phyloP scores from a whole-genome alignment of 2,113 vertebrate genomes.

The Antechinus flavipes region DNA sequence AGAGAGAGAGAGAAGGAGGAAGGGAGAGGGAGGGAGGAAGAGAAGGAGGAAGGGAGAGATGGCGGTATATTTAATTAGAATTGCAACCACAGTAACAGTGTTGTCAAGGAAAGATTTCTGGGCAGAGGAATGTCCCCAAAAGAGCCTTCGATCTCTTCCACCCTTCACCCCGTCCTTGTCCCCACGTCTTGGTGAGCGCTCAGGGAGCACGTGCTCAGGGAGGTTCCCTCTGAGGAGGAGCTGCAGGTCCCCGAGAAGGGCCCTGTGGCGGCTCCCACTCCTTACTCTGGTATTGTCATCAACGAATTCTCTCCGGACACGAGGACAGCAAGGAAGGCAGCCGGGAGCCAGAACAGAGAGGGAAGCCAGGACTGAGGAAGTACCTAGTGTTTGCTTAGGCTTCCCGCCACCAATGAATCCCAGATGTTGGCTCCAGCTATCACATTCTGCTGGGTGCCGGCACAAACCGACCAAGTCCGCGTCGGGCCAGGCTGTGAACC shows the following conservation, averaged over 20 bases:
- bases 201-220: not conserved
- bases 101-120: not conserved
- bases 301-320: conserved; percentile 70
- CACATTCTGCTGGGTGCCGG: conserved; percentile 78
- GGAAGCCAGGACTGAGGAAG: conserved; percentile 85
- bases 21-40: too few species aligned
- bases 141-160: not conserved
- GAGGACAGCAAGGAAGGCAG: conserved; percentile 77
- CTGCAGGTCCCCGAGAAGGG: not conserved
- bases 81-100: not conserved
- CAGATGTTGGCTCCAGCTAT: conserved; percentile 90
- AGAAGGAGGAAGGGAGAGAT: too few species aligned
- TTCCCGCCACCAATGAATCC: conserved; percentile 86
- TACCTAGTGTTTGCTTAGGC: conserved; percentile 85
- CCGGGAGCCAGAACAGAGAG: conserved; percentile 79
- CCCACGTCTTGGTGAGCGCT: not conserved
- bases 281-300: conserved; percentile 79
- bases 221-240: not conserved
- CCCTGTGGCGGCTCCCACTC: conserved; percentile 36
- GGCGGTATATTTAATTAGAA: not conserved
- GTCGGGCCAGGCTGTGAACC: conserved; percentile 85
- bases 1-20: too few species aligned
- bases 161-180: not conserved
- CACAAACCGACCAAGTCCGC: conserved; percentile 76
- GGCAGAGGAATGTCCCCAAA: not conserved